Percentiles rank a stretch among this genome's conserved stretches.
These are phyloP conservation scores for Bufo gargarizans DNA, from an alignment of 2,113 vertebrate species.

Conservation along the genomic window DNA sequence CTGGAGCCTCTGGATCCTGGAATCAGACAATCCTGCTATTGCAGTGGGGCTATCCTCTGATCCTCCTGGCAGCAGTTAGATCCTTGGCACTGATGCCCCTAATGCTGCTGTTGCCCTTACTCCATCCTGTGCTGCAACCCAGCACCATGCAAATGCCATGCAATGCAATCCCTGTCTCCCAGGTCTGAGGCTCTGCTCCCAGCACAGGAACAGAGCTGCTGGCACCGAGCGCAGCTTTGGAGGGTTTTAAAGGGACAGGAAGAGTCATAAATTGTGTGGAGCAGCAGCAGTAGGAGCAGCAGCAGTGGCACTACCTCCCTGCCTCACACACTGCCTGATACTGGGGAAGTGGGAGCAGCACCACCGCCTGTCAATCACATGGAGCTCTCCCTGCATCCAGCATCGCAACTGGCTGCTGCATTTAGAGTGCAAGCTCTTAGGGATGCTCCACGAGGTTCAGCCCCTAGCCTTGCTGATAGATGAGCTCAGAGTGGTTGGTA, in stretches of 20 bases:
- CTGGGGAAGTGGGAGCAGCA: constrained; percentile 13
- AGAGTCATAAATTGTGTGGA: constrained; percentile 22
- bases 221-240: constrained; percentile 39
- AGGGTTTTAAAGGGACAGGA: constrained; percentile 46
- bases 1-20: background rate
- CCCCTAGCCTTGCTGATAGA: too few species aligned
- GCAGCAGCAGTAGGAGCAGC: constrained; percentile 1
- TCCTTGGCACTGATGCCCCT: background rate
- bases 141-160: constrained; percentile 13
- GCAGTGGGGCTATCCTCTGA: background rate
- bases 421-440: background rate
- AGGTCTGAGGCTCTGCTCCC: constrained; percentile 7
- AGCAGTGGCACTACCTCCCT: constrained; percentile 2
- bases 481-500: too few species aligned
- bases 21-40: background rate
- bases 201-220: constrained; percentile 39
- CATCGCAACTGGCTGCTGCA: background rate
- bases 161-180: constrained; percentile 7
- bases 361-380: constrained; percentile 23
- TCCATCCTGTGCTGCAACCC: constrained; percentile 9
- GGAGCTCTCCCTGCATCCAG: background rate
- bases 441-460: background rate
- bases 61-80: constrained; percentile 8
- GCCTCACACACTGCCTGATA: background rate
- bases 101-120: background rate